phyloP scores from a whole-genome alignment of 1,140 invertebrate species.

The Leptoteleia sp. region DNA sequence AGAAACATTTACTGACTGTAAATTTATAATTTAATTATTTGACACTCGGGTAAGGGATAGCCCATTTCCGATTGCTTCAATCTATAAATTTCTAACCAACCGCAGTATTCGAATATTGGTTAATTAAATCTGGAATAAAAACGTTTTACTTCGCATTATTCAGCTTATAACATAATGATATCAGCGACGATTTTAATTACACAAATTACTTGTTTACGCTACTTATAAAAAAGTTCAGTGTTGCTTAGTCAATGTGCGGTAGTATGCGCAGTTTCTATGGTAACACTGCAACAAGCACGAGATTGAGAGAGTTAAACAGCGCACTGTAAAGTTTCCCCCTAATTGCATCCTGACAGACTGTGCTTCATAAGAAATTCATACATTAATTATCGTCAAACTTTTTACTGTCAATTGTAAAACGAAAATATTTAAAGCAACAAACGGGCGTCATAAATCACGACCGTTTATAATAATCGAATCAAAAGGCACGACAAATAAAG shows the following conservation, averaged over 20 bases:
- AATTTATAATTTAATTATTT: no score
- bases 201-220: conserved; percentile 18
- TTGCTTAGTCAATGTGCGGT: conserved; percentile 5
- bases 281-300: conserved; percentile 21
- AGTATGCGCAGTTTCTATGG: conserved; percentile 14
- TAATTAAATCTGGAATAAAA: no score
- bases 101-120: no score
- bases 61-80: no score
- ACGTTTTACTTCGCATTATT: not conserved
- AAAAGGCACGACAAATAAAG: conserved; percentile 2
- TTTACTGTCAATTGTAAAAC: conserved; percentile 23
- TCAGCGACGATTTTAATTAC: conserved; percentile 13
- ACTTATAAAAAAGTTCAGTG: conserved; percentile 21
- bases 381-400: conserved; percentile 42
- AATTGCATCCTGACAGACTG: conserved; percentile 33
- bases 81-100: no score
- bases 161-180: conserved; percentile 8
- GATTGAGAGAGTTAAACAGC: conserved; percentile 24
- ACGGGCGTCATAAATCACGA: conserved; percentile 9
- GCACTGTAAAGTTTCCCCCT: conserved; percentile 19
- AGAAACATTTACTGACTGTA: no score
- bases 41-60: no score
- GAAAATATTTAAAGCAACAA: conserved; percentile 23
- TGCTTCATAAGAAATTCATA: conserved; percentile 31
- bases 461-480: conserved; percentile 3